Conservation (phyloP, 2,797 vertebrate genomes). For the Orestias chungarensis region DNA sequence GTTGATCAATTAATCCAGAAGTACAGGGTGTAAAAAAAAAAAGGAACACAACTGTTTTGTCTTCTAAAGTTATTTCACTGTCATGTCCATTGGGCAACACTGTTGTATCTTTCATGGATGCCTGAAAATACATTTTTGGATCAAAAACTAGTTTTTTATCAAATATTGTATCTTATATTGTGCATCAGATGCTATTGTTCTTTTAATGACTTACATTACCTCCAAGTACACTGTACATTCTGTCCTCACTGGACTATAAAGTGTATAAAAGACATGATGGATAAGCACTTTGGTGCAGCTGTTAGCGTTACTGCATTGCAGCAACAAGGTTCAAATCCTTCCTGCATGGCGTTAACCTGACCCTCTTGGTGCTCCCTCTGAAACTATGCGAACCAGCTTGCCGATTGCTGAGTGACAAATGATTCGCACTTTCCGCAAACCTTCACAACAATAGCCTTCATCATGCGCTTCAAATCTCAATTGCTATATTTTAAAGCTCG, state of each 20-base stretch:
- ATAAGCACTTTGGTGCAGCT: background rate
- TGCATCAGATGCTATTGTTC: background rate
- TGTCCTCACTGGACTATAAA: background rate
- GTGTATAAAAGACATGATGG: background rate
- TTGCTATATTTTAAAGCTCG: background rate
- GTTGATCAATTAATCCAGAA: background rate
- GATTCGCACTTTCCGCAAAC: background rate
- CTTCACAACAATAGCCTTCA: background rate
- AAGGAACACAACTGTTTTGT: background rate
- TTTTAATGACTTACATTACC: background rate
- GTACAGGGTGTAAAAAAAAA: background rate
- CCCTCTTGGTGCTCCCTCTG: background rate
- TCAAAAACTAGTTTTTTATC: background rate
- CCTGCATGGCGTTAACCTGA: background rate
- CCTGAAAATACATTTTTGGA: background rate
- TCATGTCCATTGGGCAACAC: background rate
- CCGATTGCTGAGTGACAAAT: background rate
- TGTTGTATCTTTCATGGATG: background rate
- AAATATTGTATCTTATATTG: background rate
- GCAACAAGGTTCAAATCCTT: conserved; percentile 6
- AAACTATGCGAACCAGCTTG: too few relatives aligned
- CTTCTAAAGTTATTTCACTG: background rate
- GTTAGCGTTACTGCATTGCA: background rate
- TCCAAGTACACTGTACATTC: background rate
- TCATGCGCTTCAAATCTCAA: background rate